Conservation (phyloP, 2,888 invertebrate genomes). For the Cheilosia grossa region DNA sequence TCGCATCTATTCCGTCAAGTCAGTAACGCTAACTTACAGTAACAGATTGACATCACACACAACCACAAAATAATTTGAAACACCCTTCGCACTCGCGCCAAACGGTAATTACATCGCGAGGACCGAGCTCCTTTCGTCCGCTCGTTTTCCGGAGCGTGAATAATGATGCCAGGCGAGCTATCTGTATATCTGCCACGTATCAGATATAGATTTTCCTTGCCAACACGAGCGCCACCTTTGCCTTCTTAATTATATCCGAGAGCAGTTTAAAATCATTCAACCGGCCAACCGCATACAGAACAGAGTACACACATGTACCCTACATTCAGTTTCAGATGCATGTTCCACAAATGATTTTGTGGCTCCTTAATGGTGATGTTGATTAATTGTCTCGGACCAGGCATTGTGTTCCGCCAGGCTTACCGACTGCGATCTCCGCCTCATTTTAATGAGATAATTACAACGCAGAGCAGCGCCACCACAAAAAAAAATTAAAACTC, state of each 20-base stretch:
- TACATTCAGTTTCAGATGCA: conserved; percentile 13
- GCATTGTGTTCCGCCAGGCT: conserved; percentile 28
- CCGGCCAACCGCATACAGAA: conserved; percentile 21
- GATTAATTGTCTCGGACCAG: conserved; percentile 56
- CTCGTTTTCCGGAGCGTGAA: conserved; percentile 33
- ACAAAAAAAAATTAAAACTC: conserved; percentile 1
- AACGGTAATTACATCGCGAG: too few relatives aligned
- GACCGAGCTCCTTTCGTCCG: conserved; percentile 41
- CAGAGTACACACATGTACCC: background rate
- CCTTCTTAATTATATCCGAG: conserved; percentile 57
- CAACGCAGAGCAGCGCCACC: background rate
- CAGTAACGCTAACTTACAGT: too few relatives aligned
- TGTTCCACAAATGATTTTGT: conserved; percentile 64
- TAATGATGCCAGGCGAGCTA: conserved; percentile 58
- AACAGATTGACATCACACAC: too few relatives aligned
- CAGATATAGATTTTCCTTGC: conserved; percentile 26
- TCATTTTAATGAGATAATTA: conserved; percentile 70
- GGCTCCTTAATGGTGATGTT: conserved; percentile 60
- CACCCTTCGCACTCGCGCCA: too few relatives aligned
- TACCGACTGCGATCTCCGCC: conserved; percentile 24
- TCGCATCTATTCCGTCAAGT: too few relatives aligned
- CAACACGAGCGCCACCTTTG: conserved; percentile 67
- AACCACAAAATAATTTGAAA: too few relatives aligned
- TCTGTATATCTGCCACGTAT: conserved; percentile 29
- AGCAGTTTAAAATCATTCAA: conserved; percentile 55